phyloP scores from a whole-genome alignment of 2,888 invertebrate species.

The Amphipyra berbera region DNA sequence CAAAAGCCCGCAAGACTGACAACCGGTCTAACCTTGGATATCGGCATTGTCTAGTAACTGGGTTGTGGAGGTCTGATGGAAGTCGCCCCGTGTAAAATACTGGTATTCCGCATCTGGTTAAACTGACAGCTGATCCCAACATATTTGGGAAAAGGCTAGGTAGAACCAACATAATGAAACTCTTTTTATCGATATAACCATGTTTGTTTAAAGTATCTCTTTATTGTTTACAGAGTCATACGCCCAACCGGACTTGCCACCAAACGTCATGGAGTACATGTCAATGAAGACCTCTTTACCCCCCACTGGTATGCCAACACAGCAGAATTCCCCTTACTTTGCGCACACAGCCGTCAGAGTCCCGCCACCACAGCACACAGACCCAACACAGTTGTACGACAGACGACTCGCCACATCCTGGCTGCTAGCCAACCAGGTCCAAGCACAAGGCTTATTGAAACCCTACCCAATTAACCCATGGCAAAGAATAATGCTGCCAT shows the following conservation, averaged over 20 bases:
- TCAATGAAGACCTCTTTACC: slow-evolving; percentile 77
- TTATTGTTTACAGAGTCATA: slow-evolving; percentile 79
- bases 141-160: no score
- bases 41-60: no score
- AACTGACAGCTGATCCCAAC: no score
- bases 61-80: no score
- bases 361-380: slow-evolving; percentile 77
- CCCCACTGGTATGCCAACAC: slow-evolving; percentile 70
- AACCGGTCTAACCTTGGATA: no score
- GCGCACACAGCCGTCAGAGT: slow-evolving; percentile 82
- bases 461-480: slow-evolving; percentile 89
- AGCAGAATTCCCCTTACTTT: slow-evolving; percentile 81
- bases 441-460: slow-evolving; percentile 84
- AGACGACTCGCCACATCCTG: slow-evolving; percentile 88
- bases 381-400: slow-evolving; percentile 80
- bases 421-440: slow-evolving; percentile 88
- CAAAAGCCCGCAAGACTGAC: no score
- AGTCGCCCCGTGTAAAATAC: no score
- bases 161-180: no score
- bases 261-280: slow-evolving; percentile 86
- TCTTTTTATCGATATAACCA: no score
- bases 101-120: no score
- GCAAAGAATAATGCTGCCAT: slow-evolving; percentile 91
- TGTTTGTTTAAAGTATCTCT: no score
- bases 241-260: slow-evolving; percentile 77